Evolutionary conservation across 2,113 vertebrate species (phyloP).

Genomic region (Campylomormyrus numenius): DNA sequence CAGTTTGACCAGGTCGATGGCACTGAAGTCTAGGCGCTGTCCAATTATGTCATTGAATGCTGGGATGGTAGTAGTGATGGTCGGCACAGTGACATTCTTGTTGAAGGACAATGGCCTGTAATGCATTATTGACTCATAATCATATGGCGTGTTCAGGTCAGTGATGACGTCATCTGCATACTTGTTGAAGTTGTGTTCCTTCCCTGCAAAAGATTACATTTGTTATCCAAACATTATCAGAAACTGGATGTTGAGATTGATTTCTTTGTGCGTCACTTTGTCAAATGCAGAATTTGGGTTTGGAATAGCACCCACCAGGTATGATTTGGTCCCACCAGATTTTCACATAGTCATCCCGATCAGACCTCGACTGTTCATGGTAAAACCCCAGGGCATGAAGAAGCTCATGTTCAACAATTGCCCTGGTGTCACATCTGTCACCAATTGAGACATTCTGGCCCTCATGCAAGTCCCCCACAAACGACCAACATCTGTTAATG

Average conservation of each 20-base stretch:
- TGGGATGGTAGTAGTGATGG: slow-evolving; percentile 71
- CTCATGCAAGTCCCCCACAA: slow-evolving; percentile 59
- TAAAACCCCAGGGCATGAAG: slow-evolving; percentile 76
- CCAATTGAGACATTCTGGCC: slow-evolving; percentile 74
- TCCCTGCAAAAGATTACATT: slow-evolving; percentile 41
- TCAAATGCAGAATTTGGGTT: background rate
- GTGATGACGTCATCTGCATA: slow-evolving; percentile 60
- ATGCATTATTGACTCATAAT: slow-evolving; percentile 77
- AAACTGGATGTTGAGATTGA: background rate
- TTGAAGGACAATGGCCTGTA: slow-evolving; percentile 71
- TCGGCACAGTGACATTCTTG: slow-evolving; percentile 58
- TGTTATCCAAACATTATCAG: background rate
- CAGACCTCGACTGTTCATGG: slow-evolving; percentile 72
- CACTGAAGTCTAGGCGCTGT: slow-evolving; percentile 69
- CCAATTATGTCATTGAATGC: slow-evolving; percentile 68
- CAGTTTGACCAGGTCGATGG: slow-evolving; percentile 67
- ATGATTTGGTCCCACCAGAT: slow-evolving; percentile 74
- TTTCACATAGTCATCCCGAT: slow-evolving; percentile 73
- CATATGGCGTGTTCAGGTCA: slow-evolving; percentile 76
- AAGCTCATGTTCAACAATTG: slow-evolving; percentile 70
- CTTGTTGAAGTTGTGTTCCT: slow-evolving; percentile 62
- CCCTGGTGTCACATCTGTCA: slow-evolving; percentile 60
- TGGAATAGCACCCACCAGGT: slow-evolving; percentile 46
- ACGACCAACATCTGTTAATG: slow-evolving; percentile 82
- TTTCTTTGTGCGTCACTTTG: background rate